Evolutionary conservation across 2,113 vertebrate genomes (phyloP).

Genomic region (Laticauda laticaudata): DNA sequence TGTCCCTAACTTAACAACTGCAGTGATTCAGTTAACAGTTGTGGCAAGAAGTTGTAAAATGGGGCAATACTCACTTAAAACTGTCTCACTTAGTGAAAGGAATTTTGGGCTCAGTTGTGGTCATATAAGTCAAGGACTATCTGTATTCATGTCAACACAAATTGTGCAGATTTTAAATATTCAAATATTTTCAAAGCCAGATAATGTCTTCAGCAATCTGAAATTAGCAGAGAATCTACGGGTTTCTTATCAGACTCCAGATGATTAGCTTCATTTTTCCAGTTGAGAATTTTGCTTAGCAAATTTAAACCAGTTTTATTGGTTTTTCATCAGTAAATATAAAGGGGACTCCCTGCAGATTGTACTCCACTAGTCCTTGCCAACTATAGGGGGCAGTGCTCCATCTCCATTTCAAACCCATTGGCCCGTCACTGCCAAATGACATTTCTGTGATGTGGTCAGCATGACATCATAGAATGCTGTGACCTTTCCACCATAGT

Average conservation of each 20-base stretch:
- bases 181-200: neutral
- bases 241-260: neutral
- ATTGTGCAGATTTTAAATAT: neutral
- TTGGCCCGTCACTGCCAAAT: neutral
- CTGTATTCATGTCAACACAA: neutral
- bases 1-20: neutral
- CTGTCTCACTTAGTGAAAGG: neutral
- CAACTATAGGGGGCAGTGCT: neutral
- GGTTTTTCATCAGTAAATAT: conserved; percentile 49
- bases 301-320: conserved; percentile 29
- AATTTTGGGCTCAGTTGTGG: neutral
- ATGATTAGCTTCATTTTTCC: neutral
- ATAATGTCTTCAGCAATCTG: neutral
- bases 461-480: neutral
- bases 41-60: neutral
- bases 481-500: neutral
- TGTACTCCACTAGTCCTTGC: neutral
- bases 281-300: conserved; percentile 32
- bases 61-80: neutral
- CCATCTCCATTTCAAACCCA: neutral
- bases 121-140: neutral
- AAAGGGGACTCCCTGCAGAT: neutral
- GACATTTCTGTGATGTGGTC: neutral
- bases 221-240: neutral
- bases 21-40: neutral